Evolutionary conservation across 2,113 vertebrate genomes (phyloP).

Genomic region (Amphilophus citrinellus): DNA sequence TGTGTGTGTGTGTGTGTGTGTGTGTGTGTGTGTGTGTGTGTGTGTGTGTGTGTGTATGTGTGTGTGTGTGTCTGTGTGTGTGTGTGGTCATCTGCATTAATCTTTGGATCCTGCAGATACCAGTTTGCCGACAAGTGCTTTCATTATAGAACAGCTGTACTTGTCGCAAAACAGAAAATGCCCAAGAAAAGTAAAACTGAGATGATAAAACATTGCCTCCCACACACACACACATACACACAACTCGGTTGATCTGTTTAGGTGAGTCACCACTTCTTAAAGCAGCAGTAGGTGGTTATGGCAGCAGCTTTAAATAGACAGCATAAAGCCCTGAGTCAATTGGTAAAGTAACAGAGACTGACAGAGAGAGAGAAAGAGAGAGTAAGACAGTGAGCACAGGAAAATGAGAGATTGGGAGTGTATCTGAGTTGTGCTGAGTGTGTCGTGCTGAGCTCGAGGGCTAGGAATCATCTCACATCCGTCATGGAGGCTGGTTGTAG

Average conservation of each 20-base stretch:
- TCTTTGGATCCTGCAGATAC: conserved; percentile 57
- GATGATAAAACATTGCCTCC: conserved; percentile 66
- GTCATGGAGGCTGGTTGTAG: conserved; percentile 79
- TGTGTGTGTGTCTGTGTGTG: no score
- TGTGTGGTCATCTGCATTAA: conserved; percentile 46
- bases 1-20: not conserved
- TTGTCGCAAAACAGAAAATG: conserved; percentile 60
- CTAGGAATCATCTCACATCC: conserved; percentile 78
- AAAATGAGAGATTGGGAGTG: conserved; percentile 59
- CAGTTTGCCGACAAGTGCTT: conserved; percentile 56
- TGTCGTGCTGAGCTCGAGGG: conserved; percentile 72
- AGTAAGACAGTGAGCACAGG: conserved; percentile 33
- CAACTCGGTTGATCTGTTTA: conserved; percentile 69
- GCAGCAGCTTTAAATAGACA: conserved; percentile 74
- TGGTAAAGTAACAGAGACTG: conserved; percentile 52
- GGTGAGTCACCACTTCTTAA: conserved; percentile 79
- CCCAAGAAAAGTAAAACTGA: conserved; percentile 55
- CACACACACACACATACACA: conserved; percentile 22
- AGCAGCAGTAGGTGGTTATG: conserved; percentile 76
- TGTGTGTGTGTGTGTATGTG: not conserved
- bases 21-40: not conserved
- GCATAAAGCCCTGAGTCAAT: conserved; percentile 62
- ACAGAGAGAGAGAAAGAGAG: conserved; percentile 24
- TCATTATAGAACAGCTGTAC: conserved; percentile 66
- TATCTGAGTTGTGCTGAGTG: conserved; percentile 70